Base-by-base conservation (phyloP, 2,797 vertebrate species). In the Gouania willdenowi region DNA sequence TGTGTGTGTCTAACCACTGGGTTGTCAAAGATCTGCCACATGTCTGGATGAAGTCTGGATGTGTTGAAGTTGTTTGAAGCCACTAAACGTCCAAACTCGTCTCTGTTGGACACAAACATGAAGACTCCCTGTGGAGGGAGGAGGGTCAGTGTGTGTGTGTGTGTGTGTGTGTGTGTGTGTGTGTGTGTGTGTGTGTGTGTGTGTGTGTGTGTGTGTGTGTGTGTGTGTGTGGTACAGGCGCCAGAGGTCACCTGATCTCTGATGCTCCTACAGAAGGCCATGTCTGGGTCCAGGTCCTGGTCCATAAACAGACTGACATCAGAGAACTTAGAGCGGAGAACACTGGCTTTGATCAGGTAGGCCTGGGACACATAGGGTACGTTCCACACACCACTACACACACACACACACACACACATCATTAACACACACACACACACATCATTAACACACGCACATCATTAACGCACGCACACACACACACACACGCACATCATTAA, bases 11-110 rank as follows among this genome's bases (percentile, higher is more conserved):
- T 79, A 37, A 94, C 92, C 75, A 89, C 19, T 0, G 92, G 91
- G 55, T 95, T 95, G 73, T 94, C 90, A 0, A 90, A 92, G 66
- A 95, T 93, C 83, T 95, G 93, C 93, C 93, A 94, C 84, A 95
- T 85, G 73, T 95, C 93, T 0, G 88, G 92, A 58, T 94, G 77
- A 0, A 93, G 87, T 5, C 78, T 82, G 34, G 88, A 89, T 0
- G 77, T 90, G 86, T 93, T 92, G 22, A 90, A 94, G 39, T 71
- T 90, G 14, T 76, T 30, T 0, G 89, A 86, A 2, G 90, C 82
- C 41, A 94, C 43, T 29, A 95, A 78, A 0, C 84, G 89, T 0
- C 93, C 92, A 1, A 93, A 95, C 28, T 94, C 92, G 0, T 94
- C 89, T 2, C 84, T 82, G 45, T 94, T 94, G 2, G 88, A 90